phyloP scores from a whole-genome alignment of 1,140 invertebrate species.

The Drosophila tsacasi region DNA sequence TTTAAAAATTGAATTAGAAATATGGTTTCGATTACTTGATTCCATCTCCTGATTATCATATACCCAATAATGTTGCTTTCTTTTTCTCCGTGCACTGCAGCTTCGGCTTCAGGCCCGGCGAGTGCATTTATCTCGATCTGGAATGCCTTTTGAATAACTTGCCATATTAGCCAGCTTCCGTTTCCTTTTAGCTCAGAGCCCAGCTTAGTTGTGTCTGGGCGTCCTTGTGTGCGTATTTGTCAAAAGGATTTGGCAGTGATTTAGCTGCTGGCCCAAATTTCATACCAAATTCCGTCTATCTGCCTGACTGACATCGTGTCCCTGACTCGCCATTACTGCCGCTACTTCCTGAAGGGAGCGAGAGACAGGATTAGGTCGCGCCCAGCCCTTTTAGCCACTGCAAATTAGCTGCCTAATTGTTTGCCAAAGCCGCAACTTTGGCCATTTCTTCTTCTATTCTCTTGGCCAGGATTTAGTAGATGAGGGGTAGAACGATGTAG shows the following conservation, averaged over 20 bases:
- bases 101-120: constrained; percentile 12
- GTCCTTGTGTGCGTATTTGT: constrained; percentile 75
- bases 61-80: too few relatives aligned
- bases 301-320: constrained; percentile 32
- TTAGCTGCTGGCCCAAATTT: constrained; percentile 73
- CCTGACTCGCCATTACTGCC: constrained; percentile 1
- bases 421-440: constrained; percentile 81
- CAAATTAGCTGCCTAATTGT: constrained; percentile 84
- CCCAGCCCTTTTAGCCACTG: constrained; percentile 50
- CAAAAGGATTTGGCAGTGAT: constrained; percentile 80
- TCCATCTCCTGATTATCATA: background rate
- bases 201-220: constrained; percentile 47
- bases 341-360: background rate
- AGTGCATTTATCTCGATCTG: constrained; percentile 76
- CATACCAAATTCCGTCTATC: constrained; percentile 40
- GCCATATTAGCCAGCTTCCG: constrained; percentile 73
- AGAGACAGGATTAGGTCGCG: constrained; percentile 68
- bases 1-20: background rate
- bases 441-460: constrained; percentile 58
- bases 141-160: constrained; percentile 83
- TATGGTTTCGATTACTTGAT: background rate
- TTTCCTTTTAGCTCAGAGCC: constrained; percentile 53
- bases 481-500: background rate
- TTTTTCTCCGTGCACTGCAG: background rate
- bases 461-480: constrained; percentile 14